Evolutionary conservation across 2,888 invertebrate genomes (phyloP), one percentile per base, ranked within the genome.

Genomic region (Trichopria drosophilae): DNA sequence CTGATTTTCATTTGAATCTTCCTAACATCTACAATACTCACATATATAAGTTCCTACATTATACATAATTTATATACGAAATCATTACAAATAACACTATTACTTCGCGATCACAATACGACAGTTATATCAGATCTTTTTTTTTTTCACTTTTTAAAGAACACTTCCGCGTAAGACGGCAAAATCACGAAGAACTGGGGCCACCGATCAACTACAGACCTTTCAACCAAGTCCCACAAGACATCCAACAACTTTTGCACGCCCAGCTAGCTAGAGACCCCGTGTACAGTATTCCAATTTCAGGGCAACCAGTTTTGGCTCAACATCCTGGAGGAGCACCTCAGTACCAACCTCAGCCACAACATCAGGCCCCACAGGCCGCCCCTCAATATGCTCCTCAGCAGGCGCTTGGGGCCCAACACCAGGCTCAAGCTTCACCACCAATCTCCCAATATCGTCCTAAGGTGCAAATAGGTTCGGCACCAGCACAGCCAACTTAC

Each of bases 191-290:
- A 22, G 51, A 52, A 9, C 53, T 51, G 18, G 58, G 58, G 26
- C 50, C 39, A 9, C 61, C 58, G 15, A 53, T 61, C 10, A 66
- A 60, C 24, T 70, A 72, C 26, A 60, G 65, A 22, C 63, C 68
- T 1, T 57, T 64, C 20, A 64, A 66, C 12, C 68, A 73, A 16
- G 72, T 68, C 1, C 71, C 73, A 2, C 43, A 61, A 3, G 61
- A 66, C 10, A 70, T 75, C 16, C 64, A 68, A 45, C 67, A 72
- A 37, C 58, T 75, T 15, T 45, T 73, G n/a, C 65, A 70, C 6
- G 57, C 62, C 3, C 72, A 73, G 46, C 65, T 67, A 32, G 63
- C 64, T 5, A 67, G 69, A 3, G 64, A 70, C 6, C 72, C 74
- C 0, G 45, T 73, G n/a, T 65, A 71, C 1, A 64, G 68, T 13